Conservation (phyloP, 2,888 invertebrate species). For the Nemotelus pantherinus region DNA sequence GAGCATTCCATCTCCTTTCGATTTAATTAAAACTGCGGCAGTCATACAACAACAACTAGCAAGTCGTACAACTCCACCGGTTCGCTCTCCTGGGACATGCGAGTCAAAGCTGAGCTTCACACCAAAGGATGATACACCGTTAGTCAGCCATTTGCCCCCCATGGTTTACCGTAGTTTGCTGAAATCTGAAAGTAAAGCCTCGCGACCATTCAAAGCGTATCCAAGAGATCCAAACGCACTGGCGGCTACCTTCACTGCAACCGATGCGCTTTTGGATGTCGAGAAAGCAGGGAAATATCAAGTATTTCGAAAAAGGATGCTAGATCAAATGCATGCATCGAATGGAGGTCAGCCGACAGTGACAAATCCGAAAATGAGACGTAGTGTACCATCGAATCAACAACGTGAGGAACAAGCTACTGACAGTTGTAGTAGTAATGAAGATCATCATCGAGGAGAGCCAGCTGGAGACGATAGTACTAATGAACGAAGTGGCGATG, state of each 20-base stretch:
- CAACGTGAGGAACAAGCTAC: slow-evolving; percentile 48
- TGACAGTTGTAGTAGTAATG: slow-evolving; percentile 56
- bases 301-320: slow-evolving; percentile 72
- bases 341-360: slow-evolving; percentile 69
- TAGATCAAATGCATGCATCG: slow-evolving; percentile 74
- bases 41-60: slow-evolving; percentile 5
- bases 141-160: too few relatives aligned
- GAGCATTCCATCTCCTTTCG: background rate
- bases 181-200: slow-evolving; percentile 61
- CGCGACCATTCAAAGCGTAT: slow-evolving; percentile 76
- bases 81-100: slow-evolving; percentile 22
- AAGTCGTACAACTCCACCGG: slow-evolving; percentile 8
- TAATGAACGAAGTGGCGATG: background rate
- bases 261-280: slow-evolving; percentile 65
- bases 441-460: slow-evolving; percentile 58
- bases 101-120: too few relatives aligned
- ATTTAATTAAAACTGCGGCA: slow-evolving; percentile 8
- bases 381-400: slow-evolving; percentile 60
- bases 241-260: slow-evolving; percentile 69
- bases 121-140: too few relatives aligned
- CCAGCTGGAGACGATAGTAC: slow-evolving; percentile 51
- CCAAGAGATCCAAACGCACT: slow-evolving; percentile 75
- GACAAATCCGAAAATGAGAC: slow-evolving; percentile 78
- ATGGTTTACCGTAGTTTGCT: too few relatives aligned
- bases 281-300: slow-evolving; percentile 72